phyloP scores from a whole-genome alignment of 2,797 vertebrate genomes.

The Mormyrops boulengeri region DNA sequence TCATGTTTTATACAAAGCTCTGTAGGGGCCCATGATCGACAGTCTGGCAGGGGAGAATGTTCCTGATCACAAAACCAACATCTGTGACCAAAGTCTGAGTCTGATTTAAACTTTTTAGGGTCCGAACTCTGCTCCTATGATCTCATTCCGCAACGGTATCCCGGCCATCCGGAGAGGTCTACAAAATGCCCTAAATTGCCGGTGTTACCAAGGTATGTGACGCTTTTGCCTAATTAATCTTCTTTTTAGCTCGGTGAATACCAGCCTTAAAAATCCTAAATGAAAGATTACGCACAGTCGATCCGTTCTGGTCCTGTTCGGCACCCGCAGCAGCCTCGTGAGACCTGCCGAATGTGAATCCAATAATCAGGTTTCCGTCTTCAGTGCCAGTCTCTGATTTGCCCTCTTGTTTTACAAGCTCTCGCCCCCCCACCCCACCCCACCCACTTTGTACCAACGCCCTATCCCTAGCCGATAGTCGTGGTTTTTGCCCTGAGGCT shows the following conservation, averaged over 20 bases:
- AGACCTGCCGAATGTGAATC: background rate
- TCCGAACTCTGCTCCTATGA: conserved; percentile 85
- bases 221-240: background rate
- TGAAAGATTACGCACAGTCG: background rate
- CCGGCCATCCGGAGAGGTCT: conserved; percentile 63
- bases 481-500: background rate
- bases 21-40: background rate
- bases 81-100: background rate
- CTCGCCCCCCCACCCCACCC: background rate
- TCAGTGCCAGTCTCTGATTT: background rate
- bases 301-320: background rate
- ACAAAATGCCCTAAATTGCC: conserved; percentile 80
- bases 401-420: background rate
- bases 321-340: background rate
- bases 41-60: background rate
- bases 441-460: background rate
- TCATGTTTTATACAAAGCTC: background rate
- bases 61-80: background rate
- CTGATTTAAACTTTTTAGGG: conserved; percentile 52
- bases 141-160: conserved; percentile 76
- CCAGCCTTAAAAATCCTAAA: background rate
- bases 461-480: background rate
- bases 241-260: background rate
- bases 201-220: conserved; percentile 68
- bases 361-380: background rate